Conservation (phyloP, 2,797 vertebrate genomes). For the Cryptoblepharus egeriae region DNA sequence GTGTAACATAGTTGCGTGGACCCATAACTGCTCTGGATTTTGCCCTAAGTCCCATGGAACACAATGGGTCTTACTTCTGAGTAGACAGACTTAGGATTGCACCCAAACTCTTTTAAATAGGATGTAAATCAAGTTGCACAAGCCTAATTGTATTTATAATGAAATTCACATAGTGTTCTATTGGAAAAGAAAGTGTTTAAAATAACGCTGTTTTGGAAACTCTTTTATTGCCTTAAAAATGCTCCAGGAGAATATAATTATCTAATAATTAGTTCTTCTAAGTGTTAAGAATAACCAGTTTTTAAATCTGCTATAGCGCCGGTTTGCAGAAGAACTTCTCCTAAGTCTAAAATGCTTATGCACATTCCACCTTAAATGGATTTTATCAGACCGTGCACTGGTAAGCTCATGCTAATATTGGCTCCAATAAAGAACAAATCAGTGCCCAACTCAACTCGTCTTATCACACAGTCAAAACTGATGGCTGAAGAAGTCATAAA, state of each 20-base stretch:
- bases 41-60: too few relatives aligned
- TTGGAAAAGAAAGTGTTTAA: background rate
- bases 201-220: background rate
- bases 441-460: slow-evolving; percentile 84
- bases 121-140: background rate
- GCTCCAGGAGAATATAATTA: background rate
- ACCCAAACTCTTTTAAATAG: background rate
- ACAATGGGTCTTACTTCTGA: too few relatives aligned
- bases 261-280: background rate
- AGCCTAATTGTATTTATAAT: background rate
- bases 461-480: slow-evolving; percentile 89
- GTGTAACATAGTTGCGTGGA: too few relatives aligned
- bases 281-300: background rate
- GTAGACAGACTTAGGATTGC: too few relatives aligned
- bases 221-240: background rate
- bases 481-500: slow-evolving; percentile 93
- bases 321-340: slow-evolving; percentile 36
- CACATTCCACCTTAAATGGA: slow-evolving; percentile 88
- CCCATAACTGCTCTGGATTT: too few relatives aligned
- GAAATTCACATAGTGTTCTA: background rate
- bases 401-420: slow-evolving; percentile 85
- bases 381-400: slow-evolving; percentile 78
- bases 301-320: slow-evolving; percentile 15
- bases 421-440: slow-evolving; percentile 92
- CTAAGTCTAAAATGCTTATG: slow-evolving; percentile 41